Conservation (phyloP, 2,113 vertebrate species). For the Prunella himalayana region DNA sequence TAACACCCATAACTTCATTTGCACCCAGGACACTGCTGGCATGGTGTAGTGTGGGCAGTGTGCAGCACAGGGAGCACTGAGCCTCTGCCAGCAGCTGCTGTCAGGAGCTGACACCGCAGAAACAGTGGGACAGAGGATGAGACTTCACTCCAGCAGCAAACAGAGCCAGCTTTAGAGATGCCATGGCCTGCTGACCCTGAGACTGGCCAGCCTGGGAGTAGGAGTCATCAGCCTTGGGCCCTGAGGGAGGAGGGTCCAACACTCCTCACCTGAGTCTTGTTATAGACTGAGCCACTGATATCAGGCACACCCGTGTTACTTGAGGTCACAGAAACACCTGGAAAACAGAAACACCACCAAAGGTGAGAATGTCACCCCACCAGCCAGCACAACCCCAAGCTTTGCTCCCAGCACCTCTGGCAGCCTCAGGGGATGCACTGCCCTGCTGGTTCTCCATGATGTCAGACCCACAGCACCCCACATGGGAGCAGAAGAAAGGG, state of each 20-base stretch:
- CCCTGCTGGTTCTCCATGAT: not conserved
- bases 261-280: constrained; percentile 86
- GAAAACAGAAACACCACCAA: not conserved
- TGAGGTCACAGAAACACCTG: constrained; percentile 88
- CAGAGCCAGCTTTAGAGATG: not conserved
- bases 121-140: not conserved
- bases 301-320: constrained; percentile 88
- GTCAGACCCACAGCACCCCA: not conserved
- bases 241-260: not conserved
- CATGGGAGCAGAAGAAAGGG: not conserved
- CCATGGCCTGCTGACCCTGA: not conserved
- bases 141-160: not conserved
- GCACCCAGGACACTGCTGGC: not conserved
- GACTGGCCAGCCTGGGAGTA: not conserved
- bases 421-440: not conserved
- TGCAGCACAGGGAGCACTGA: not conserved
- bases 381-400: accelerated
- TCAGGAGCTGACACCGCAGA: not conserved
- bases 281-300: constrained; percentile 91
- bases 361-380: not conserved
- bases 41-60: not conserved
- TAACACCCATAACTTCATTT: not conserved
- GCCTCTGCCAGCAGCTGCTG: not conserved
- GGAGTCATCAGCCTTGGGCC: not conserved
- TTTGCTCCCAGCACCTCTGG: not conserved